These are phyloP conservation scores for Ptychadena robeensis DNA, from an alignment of 2,797 vertebrate species.

Conservation along the genomic window DNA sequence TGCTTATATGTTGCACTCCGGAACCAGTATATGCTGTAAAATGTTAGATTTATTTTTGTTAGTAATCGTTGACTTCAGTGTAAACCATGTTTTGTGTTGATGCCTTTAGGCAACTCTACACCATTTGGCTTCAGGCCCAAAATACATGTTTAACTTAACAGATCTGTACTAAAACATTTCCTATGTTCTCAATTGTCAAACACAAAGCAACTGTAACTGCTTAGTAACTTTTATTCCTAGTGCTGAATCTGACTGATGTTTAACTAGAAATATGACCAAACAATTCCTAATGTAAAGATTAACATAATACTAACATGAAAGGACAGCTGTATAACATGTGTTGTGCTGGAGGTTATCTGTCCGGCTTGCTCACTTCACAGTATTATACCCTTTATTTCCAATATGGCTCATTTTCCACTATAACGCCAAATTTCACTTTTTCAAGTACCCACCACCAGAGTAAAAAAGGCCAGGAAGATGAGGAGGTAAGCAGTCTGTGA, in stretches of 20 bases:
- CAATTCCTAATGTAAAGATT: not conserved
- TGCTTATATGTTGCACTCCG: not conserved
- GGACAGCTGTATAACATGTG: not conserved
- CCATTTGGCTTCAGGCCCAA: not conserved
- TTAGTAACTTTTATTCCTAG: not conserved
- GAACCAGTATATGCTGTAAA: not conserved
- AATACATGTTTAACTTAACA: not conserved
- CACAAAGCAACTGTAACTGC: not conserved
- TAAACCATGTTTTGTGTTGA: not conserved
- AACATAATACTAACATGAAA: not conserved
- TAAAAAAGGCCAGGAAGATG: too few species aligned
- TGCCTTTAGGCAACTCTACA: not conserved
- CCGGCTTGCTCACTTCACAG: not conserved
- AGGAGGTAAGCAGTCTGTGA: not conserved
- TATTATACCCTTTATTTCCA: too few species aligned
- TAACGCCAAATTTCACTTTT: too few species aligned
- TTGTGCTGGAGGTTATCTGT: not conserved
- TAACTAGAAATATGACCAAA: not conserved
- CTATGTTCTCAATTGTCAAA: not conserved
- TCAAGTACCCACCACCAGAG: too few species aligned
- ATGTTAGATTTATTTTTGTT: not conserved
- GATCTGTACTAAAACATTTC: not conserved
- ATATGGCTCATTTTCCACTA: too few species aligned
- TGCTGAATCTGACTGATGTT: not conserved
- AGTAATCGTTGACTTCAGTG: not conserved